A percentile compares a stretch with the other conserved stretches of the same genome.
phyloP scores from a whole-genome alignment of 2,113 vertebrate genomes.

The Apeltes quadracus region DNA sequence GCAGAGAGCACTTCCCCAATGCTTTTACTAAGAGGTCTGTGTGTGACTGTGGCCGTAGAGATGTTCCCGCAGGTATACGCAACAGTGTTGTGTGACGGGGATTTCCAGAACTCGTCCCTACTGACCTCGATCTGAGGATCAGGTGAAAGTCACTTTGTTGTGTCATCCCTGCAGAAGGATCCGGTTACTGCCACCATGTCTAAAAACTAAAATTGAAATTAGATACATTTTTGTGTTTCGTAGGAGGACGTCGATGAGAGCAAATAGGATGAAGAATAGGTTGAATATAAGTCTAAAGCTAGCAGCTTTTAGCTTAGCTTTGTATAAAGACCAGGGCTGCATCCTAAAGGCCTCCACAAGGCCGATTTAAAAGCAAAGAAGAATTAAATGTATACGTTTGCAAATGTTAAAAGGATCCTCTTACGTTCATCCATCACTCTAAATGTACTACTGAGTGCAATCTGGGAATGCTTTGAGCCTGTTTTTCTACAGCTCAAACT shows the following conservation, averaged over 20 bases:
- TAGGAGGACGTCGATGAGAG: conserved; percentile 60
- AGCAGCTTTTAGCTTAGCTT: not conserved
- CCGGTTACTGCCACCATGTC: conserved; percentile 41
- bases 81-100: conserved; percentile 61
- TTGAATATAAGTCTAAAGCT: not conserved
- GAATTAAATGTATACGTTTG: not conserved
- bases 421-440: not conserved
- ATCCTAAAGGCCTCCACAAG: too few species aligned
- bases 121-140: conserved; percentile 61
- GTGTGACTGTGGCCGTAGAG: conserved; percentile 2
- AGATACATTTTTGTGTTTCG: not conserved
- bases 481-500: not conserved
- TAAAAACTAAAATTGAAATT: conserved; percentile 20
- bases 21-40: conserved; percentile 2
- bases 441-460: not conserved
- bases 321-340: too few species aligned
- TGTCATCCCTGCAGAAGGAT: conserved; percentile 63
- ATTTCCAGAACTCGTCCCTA: conserved; percentile 65
- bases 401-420: not conserved
- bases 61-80: conserved; percentile 49
- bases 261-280: conserved; percentile 75
- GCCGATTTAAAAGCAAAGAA: too few species aligned
- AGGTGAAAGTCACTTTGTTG: conserved; percentile 52
- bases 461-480: conserved; percentile 6
- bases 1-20: not conserved